Base-by-base conservation (phyloP, 2,888 invertebrate species). In the Amiota minor region DNA sequence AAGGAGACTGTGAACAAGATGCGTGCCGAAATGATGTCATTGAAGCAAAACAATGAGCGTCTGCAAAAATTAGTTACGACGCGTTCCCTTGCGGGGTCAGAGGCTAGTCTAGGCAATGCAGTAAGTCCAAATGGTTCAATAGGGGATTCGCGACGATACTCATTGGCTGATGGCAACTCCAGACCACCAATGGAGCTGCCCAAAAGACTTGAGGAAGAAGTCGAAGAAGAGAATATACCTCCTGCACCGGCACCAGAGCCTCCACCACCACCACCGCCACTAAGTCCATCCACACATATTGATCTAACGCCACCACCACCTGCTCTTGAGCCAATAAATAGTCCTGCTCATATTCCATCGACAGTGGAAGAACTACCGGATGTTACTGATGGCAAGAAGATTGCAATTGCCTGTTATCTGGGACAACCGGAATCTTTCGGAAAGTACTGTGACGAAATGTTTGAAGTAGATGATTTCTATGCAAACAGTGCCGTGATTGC, bases 1-100 rank as follows among this genome's bases (percentile, higher is more conserved):
- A 96, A 97, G 89, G 99, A 99, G 88, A 97, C 98, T 70, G 97
- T 99, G 87, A 97, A 96, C 90, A 97, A 97, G 90, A 97, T 99
- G 97, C 95, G 97, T 91, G 85, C 89, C 89, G 98, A 99, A 91
- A 98, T 99, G 97, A 92, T 97, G 87, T 97, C 96, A 86, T 91
- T 99, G 83, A 98, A 98, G 89, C 97, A 98, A 85, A 98, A 99
- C 90, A 98, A 99, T 89, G 97, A 98, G 88, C 92, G 98, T 45
- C 92, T 98, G 0, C 98, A 98, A 87, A 93, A 96, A 84, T 91
- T 98, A 88, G 97, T 98, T 72, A 93, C 93, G 77, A 93, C 92
- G 75, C 91, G 93, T 55, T 93, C 93, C 0, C 85, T 93, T 75
- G 93, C 92, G 8, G 93, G 93, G 18, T 93, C 93, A 72, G 92